Base-by-base conservation (phyloP, 2,113 vertebrate genomes). In the Neofelis nebulosa region DNA sequence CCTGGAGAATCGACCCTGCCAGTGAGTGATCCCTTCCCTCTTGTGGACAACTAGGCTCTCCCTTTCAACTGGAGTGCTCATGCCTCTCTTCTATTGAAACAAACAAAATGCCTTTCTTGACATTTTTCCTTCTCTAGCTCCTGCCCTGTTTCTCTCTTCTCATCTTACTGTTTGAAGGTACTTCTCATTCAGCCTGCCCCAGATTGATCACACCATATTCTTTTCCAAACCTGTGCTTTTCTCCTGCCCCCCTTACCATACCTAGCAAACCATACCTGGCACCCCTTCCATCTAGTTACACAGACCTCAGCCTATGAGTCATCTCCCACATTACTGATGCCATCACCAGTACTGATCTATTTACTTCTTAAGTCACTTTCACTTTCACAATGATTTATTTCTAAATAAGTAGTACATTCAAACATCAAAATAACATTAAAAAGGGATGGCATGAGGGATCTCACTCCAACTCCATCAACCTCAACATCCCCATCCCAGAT, bases 391-490 rank as follows among this genome's bases (percentile, higher is more conserved):
- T 41, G 31, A 52, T 69, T 93, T 91, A 45, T 82, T 91, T 92
- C 68, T 48, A 86, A 55, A 50, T 73, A 78, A 6, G 36, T 11
- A 83, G 41, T 41, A 45, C 5, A 83, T 63, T 89, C 11, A 91
- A 85, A 94, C 89, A 27, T 96, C 41, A 82, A 97, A 89, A 86
- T 90, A 73, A 92, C 31, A 66, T 25, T 25, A 36, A 52, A 48
- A 90, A n/a, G 33, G 2, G 11, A 38, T 83, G 74, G 63, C 9
- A 15, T 63, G 81, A 90, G 6, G 33, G 82, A 10, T 84, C 48
- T 87, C n/a, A 69, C 2, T 76, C 23, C 33, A 82, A 85, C 11
- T 93, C 29, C 45, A 84, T 80, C 66, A 74, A 80, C 66, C 65
- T 76, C 15, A 38, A 81, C 16, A n/a, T 7, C 45, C 27, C 14